Conservation (phyloP, 2,113 vertebrate species). For the Hymenochirus boettgeri region DNA sequence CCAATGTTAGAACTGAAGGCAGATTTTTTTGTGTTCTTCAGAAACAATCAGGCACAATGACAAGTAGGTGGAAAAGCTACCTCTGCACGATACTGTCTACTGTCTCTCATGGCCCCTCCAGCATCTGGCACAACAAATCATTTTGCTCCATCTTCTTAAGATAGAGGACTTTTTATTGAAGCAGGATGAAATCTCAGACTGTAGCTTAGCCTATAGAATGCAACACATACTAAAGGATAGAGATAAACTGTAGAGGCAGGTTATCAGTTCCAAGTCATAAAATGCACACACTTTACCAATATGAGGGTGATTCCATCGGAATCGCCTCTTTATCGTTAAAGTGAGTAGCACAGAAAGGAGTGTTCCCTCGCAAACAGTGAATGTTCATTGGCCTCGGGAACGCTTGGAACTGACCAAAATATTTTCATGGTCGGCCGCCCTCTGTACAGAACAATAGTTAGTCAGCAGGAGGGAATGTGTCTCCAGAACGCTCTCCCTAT, state of each 20-base stretch:
- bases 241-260: constrained; percentile 8
- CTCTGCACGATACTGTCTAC: not conserved
- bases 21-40: not conserved
- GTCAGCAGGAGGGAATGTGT: too few species aligned
- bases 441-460: too few species aligned
- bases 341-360: too few species aligned
- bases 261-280: not conserved
- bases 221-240: not conserved
- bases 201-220: not conserved
- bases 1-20: not conserved
- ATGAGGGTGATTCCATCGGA: too few species aligned
- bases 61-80: not conserved
- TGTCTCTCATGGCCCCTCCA: not conserved
- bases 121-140: not conserved
- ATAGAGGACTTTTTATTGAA: not conserved
- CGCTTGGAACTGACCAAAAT: too few species aligned
- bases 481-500: too few species aligned
- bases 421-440: too few species aligned
- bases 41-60: not conserved
- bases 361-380: too few species aligned
- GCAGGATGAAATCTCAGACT: constrained; percentile 12
- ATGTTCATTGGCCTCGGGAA: too few species aligned
- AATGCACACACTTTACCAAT: constrained; percentile 13
- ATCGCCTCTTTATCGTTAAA: too few species aligned
- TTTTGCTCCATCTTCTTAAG: not conserved